Conservation (phyloP, 2,113 vertebrate genomes). For the Lipophrys pholis region DNA sequence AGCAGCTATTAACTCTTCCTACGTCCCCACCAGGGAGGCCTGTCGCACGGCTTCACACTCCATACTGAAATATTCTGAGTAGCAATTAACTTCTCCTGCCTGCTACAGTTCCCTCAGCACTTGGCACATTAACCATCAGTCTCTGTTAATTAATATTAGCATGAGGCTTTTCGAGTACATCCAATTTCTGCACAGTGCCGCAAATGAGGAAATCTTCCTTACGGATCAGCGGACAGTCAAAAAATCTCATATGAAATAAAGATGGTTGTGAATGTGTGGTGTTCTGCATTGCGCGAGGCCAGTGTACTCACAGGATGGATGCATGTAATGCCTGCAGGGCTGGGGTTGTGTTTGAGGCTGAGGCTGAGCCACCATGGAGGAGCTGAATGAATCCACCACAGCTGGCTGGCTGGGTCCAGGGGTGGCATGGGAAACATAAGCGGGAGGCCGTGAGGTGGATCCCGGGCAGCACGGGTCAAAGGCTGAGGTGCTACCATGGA, state of each 20-base stretch:
- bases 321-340: slow-evolving; percentile 96
- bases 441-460: slow-evolving; percentile 89
- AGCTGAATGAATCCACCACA: slow-evolving; percentile 88
- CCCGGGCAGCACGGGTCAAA: slow-evolving; percentile 98
- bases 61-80: slow-evolving; percentile 53
- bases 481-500: slow-evolving; percentile 93
- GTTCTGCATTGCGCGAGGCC: neutral
- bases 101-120: slow-evolving; percentile 67
- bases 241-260: neutral
- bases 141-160: slow-evolving; percentile 69
- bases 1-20: slow-evolving; percentile 21
- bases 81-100: slow-evolving; percentile 69
- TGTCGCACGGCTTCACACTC: slow-evolving; percentile 37
- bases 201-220: slow-evolving; percentile 1
- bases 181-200: slow-evolving; percentile 9
- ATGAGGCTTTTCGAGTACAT: slow-evolving; percentile 34
- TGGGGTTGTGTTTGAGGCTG: slow-evolving; percentile 90
- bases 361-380: slow-evolving; percentile 89
- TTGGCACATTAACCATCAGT: slow-evolving; percentile 74
- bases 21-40: slow-evolving; percentile 44
- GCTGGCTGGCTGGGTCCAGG: slow-evolving; percentile 90
- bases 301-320: slow-evolving; percentile 91
- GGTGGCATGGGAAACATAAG: slow-evolving; percentile 89
- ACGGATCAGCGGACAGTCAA: neutral
- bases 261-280: neutral